phyloP scores from a whole-genome alignment of 2,797 vertebrate species.

The Enteromius unitaeniatus region DNA sequence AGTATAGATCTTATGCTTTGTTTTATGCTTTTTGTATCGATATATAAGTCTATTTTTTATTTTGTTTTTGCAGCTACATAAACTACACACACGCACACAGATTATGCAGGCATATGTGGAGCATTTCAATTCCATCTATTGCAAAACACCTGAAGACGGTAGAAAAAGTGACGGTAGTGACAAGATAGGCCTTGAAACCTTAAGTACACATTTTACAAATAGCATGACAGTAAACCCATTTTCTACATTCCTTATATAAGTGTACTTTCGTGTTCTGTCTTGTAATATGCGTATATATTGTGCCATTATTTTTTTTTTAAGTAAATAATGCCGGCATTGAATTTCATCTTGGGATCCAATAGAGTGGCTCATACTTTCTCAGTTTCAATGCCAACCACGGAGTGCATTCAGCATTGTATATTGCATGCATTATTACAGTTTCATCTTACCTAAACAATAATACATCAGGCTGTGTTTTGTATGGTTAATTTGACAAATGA shows the following conservation, averaged over 20 bases:
- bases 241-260: background rate
- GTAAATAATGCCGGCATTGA: background rate
- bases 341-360: background rate
- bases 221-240: constrained; percentile 12
- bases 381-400: background rate
- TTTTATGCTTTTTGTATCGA: background rate
- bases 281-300: background rate
- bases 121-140: background rate
- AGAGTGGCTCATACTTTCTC: background rate
- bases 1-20: background rate
- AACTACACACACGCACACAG: background rate
- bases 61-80: constrained; percentile 6
- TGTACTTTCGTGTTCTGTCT: background rate
- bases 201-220: background rate
- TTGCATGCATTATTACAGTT: constrained; percentile 13
- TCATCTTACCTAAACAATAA: constrained; percentile 6
- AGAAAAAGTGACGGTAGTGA: background rate
- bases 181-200: background rate
- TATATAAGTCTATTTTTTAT: background rate
- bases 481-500: constrained; percentile 9
- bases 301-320: background rate
- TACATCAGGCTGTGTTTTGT: constrained; percentile 8
- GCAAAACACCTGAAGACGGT: background rate
- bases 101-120: background rate
- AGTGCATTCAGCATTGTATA: background rate